A percentile compares a stretch with the other conserved stretches of the same genome.
Evolutionary conservation across 2,888 invertebrate genomes (phyloP).

Genomic region (Ormyrus labotus): DNA sequence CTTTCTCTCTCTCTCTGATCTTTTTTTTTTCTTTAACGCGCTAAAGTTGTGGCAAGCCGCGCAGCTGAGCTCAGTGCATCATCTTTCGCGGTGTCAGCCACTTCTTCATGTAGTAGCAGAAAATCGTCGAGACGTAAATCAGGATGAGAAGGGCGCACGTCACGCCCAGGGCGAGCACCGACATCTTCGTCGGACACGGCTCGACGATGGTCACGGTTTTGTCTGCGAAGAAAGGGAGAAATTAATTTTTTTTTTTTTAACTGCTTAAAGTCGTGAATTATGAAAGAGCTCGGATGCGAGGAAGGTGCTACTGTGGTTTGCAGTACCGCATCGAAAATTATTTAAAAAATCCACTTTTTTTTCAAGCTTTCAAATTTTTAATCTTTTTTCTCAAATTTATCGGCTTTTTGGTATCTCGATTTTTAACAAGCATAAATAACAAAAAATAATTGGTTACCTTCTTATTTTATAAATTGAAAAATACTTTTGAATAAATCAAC

Average conservation of each 20-base stretch:
- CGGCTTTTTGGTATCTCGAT: no score
- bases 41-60: neutral
- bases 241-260: neutral
- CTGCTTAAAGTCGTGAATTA: no score
- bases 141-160: conserved; percentile 93
- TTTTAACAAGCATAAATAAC: no score
- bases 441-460: no score
- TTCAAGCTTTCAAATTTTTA: no score
- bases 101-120: conserved; percentile 95
- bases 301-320: no score
- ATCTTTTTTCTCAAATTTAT: no score
- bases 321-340: no score
- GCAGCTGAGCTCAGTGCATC: conserved; percentile 78
- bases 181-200: conserved; percentile 93
- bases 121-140: conserved; percentile 92
- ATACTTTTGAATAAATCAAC: conserved; percentile 1
- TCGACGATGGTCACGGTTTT: conserved; percentile 94
- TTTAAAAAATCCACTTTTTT: no score
- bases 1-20: conserved; percentile 1
- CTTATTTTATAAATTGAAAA: conserved; percentile 23
- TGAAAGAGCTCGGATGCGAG: no score
- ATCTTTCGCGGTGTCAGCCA: conserved; percentile 92
- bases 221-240: conserved; percentile 78
- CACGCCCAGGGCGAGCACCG: conserved; percentile 92
- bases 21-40: conserved; percentile 11